Evolutionary conservation across 2,113 vertebrate genomes (phyloP).

Genomic region (Rhodinocichla rosea): DNA sequence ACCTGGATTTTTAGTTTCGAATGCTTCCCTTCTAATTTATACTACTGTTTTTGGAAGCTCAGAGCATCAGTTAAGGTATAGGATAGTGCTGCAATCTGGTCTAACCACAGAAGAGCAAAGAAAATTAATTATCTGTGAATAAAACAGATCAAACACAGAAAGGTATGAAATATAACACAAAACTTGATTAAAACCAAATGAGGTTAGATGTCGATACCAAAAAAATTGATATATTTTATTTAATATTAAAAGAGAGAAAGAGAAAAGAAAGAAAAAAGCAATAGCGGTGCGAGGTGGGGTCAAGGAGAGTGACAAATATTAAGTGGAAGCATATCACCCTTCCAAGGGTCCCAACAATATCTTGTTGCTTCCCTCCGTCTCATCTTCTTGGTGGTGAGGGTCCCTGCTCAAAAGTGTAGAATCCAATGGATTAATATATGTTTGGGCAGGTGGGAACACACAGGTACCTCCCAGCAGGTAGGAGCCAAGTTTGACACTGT

Average conservation of each 20-base stretch:
- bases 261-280: not conserved
- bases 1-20: not conserved
- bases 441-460: not conserved
- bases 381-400: not conserved
- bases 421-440: not conserved
- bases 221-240: not conserved
- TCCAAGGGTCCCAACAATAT: accelerated
- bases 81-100: accelerated
- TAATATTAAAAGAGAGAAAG: not conserved
- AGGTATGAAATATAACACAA: not conserved
- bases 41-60: not conserved
- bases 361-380: not conserved
- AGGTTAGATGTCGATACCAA: not conserved
- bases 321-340: not conserved
- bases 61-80: not conserved
- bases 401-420: accelerated
- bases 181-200: not conserved
- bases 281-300: accelerated
- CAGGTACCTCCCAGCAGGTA: accelerated
- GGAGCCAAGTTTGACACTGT: not conserved
- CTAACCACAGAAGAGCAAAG: not conserved
- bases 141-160: not conserved
- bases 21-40: not conserved
- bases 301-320: not conserved
- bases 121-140: not conserved